These are phyloP conservation scores for Lepidurus packardi DNA, from an alignment of 1,140 invertebrate species.

Conservation along the genomic window DNA sequence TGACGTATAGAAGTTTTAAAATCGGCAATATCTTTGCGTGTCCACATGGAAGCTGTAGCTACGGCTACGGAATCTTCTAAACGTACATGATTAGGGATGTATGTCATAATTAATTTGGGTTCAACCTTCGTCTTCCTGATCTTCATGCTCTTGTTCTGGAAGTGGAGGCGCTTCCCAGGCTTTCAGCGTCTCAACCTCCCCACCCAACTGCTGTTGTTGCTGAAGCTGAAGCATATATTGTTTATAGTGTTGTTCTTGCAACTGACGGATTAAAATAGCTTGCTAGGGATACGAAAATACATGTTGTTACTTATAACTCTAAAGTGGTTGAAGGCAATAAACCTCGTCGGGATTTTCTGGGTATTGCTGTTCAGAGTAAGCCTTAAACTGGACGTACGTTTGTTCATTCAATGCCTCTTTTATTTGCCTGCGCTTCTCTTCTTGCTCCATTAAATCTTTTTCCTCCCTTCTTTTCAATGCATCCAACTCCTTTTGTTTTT, in stretches of 20 bases:
- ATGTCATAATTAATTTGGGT: background rate
- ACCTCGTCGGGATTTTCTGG: slow-evolving; percentile 82
- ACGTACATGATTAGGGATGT: background rate
- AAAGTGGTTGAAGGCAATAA: slow-evolving; percentile 35
- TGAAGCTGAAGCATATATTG: slow-evolving; percentile 90
- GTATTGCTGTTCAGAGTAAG: slow-evolving; percentile 92
- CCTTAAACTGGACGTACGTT: slow-evolving; percentile 87
- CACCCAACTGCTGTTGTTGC: slow-evolving; percentile 51
- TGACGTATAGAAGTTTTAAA: slow-evolving; percentile 84
- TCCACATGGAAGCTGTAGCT: slow-evolving; percentile 91
- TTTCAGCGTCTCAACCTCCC: slow-evolving; percentile 31
- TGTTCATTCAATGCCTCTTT: slow-evolving; percentile 95
- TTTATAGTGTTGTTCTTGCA: slow-evolving; percentile 96
- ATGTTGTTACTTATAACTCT: background rate
- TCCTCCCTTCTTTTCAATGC: slow-evolving; percentile 53
- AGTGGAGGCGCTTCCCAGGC: slow-evolving; percentile 17
- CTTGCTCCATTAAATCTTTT: slow-evolving; percentile 42
- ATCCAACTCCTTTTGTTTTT: slow-evolving; percentile 53
- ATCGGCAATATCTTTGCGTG: slow-evolving; percentile 75
- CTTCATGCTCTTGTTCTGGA: slow-evolving; percentile 22
- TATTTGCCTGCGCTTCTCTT: slow-evolving; percentile 57
- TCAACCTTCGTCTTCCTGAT: slow-evolving; percentile 29
- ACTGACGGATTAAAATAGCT: slow-evolving; percentile 79
- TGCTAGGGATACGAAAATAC: slow-evolving; percentile 55
- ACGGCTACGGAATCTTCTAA: slow-evolving; percentile 16